Conservation (phyloP, 2,888 invertebrate genomes). For the Sericinus montela region DNA sequence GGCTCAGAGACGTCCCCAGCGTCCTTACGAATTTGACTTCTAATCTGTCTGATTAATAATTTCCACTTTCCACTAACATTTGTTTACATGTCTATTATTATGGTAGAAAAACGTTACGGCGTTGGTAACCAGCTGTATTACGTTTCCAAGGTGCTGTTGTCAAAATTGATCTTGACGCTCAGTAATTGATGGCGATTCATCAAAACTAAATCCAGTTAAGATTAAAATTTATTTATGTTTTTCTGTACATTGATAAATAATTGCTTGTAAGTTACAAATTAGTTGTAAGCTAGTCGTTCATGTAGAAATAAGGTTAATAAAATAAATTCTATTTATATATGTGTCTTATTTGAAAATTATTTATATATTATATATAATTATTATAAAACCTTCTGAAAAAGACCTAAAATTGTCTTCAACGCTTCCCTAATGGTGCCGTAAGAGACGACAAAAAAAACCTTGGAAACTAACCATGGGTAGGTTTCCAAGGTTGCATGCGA, state of each 20-base stretch:
- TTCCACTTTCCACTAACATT: no score
- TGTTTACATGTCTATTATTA: no score
- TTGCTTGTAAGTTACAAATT: slow-evolving; percentile 71
- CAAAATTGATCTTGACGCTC: slow-evolving; percentile 9
- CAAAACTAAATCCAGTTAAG: slow-evolving; percentile 28
- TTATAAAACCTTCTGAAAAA: no score
- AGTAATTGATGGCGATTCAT: no score
- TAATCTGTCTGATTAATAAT: slow-evolving; percentile 32
- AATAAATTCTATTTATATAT: slow-evolving; percentile 8
- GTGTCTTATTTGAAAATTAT: slow-evolving; percentile 16
- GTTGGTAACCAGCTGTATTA: neutral
- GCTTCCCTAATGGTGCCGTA: no score
- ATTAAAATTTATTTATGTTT: slow-evolving; percentile 61
- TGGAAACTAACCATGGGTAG: no score
- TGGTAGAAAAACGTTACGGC: no score
- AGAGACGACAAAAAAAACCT: no score
- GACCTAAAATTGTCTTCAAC: no score
- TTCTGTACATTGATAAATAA: slow-evolving; percentile 53
- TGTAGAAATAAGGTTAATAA: slow-evolving; percentile 39
- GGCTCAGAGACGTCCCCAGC: slow-evolving; percentile 86
- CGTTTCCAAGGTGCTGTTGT: slow-evolving; percentile 21
- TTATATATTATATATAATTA: no score
- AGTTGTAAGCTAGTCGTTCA: slow-evolving; percentile 77
- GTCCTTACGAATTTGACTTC: slow-evolving; percentile 69
- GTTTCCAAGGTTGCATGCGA: no score